phyloP scores from a whole-genome alignment of 2,888 invertebrate species.

The Cheilosia grossa region DNA sequence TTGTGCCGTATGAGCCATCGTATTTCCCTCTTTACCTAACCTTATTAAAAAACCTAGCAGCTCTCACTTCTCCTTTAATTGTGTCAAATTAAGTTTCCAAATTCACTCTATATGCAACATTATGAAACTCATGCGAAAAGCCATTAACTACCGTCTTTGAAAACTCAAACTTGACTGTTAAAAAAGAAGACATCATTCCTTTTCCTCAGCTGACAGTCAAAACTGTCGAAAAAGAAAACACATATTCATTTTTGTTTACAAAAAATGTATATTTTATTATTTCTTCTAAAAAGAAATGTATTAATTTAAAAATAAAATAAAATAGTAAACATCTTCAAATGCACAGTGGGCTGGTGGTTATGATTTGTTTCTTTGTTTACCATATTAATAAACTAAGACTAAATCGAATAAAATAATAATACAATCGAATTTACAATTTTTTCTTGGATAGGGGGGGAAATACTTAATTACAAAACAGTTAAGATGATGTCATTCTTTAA shows the following conservation, averaged over 20 bases:
- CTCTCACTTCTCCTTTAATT: too few relatives aligned
- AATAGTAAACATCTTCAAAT: conserved; percentile 63
- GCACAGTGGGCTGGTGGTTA: conserved; percentile 64
- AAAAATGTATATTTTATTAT: conserved; percentile 70
- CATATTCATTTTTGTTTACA: conserved; percentile 48
- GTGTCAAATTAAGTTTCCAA: too few relatives aligned
- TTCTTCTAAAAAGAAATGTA: conserved; percentile 49
- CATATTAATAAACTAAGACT: conserved; percentile 41
- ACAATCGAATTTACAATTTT: conserved; percentile 68
- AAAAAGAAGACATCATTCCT: too few relatives aligned
- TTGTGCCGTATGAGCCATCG: too few relatives aligned
- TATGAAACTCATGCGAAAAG: too few relatives aligned
- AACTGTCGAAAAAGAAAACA: background rate
- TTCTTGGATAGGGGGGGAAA: conserved; percentile 42
- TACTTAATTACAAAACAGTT: conserved; percentile 66
- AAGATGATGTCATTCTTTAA: conserved; percentile 48
- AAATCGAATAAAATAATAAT: conserved; percentile 57
- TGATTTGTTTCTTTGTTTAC: conserved; percentile 37
- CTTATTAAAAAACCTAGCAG: too few relatives aligned
- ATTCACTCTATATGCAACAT: too few relatives aligned
- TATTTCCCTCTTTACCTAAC: too few relatives aligned
- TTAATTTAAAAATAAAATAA: conserved; percentile 60
- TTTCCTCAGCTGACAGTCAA: background rate
- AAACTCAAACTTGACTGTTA: too few relatives aligned
- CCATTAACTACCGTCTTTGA: too few relatives aligned